Conservation (phyloP, 2,113 vertebrate species). For the Tor tambroides region DNA sequence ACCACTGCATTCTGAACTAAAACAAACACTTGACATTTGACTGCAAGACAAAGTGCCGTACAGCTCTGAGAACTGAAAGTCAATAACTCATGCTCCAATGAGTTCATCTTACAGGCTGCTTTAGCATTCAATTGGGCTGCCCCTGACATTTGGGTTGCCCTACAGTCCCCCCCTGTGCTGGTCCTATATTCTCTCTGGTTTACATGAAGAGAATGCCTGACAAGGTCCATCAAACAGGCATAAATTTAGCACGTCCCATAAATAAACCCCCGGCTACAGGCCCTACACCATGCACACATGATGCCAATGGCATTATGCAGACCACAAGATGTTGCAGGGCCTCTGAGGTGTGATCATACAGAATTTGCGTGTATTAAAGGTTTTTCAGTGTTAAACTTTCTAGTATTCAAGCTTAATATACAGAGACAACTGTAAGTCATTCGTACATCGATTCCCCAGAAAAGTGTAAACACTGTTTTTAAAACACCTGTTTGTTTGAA, state of each 20-base stretch:
- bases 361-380: neutral
- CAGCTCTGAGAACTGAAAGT: slow-evolving; percentile 53
- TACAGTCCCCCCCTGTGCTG: slow-evolving; percentile 18
- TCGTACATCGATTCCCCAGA: neutral
- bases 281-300: neutral
- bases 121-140: slow-evolving; percentile 53
- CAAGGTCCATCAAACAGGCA: slow-evolving; percentile 37
- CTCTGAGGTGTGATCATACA: slow-evolving; percentile 19
- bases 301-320: neutral
- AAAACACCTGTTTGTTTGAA: neutral
- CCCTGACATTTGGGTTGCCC: slow-evolving; percentile 56
- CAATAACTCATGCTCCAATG: slow-evolving; percentile 57
- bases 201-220: slow-evolving; percentile 23
- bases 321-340: slow-evolving; percentile 2
- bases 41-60: slow-evolving; percentile 38
- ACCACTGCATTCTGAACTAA: slow-evolving; percentile 45
- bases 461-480: neutral
- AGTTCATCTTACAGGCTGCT: slow-evolving; percentile 50
- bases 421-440: neutral
- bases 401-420: neutral
- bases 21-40: slow-evolving; percentile 58
- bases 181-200: slow-evolving; percentile 15
- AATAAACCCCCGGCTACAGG: slow-evolving; percentile 46
- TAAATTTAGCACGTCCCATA: slow-evolving; percentile 50
- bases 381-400: neutral